Evolutionary conservation across 2,888 invertebrate species (phyloP).

Genomic region (Allygus modestus): DNA sequence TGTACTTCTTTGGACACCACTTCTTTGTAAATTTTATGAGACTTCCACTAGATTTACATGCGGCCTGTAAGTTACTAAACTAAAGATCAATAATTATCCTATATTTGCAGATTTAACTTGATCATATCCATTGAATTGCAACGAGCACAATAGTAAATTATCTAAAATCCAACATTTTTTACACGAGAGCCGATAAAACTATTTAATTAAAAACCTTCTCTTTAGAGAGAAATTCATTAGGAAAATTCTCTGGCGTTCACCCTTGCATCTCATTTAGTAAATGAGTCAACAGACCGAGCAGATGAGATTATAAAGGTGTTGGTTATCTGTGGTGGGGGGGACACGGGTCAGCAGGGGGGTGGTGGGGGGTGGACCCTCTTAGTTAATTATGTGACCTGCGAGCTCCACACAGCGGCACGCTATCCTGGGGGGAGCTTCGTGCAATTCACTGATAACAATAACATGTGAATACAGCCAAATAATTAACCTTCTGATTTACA

Average conservation of each 20-base stretch:
- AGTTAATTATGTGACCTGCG: conserved; percentile 26
- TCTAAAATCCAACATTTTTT: too few species aligned
- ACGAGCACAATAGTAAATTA: too few species aligned
- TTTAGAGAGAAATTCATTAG: background rate
- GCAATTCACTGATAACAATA: background rate
- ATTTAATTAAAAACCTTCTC: background rate
- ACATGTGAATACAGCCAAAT: too few species aligned
- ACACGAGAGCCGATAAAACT: too few species aligned
- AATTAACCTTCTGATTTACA: too few species aligned
- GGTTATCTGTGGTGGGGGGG: conserved; percentile 10
- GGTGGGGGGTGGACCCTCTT: background rate
- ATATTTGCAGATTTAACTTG: too few species aligned
- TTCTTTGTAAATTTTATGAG: too few species aligned
- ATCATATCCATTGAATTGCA: too few species aligned
- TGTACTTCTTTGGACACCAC: too few species aligned
- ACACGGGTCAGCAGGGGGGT: background rate
- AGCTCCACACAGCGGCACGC: background rate
- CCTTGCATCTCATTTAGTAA: background rate
- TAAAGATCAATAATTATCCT: too few species aligned
- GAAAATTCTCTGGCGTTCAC: background rate
- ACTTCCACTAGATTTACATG: too few species aligned
- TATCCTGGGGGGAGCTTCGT: background rate
- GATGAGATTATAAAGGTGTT: conserved; percentile 31
- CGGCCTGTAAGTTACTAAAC: too few species aligned
- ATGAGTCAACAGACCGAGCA: background rate